Base-by-base conservation (phyloP, 2,113 vertebrate species). In the Poecile atricapillus region DNA sequence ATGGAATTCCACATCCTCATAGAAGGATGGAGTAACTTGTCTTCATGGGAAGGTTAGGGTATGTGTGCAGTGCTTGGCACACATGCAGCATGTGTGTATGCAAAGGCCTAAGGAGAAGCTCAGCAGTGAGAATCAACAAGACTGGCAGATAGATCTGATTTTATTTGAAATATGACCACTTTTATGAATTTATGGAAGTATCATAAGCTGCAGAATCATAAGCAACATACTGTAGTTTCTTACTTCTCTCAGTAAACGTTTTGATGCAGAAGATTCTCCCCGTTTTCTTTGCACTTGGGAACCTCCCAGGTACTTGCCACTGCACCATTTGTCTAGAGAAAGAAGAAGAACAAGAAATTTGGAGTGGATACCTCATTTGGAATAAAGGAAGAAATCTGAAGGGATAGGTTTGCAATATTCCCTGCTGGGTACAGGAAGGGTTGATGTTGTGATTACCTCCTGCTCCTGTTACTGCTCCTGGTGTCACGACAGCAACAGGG, bases 31-130 rank as follows among this genome's bases (percentile, higher is more conserved):
- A 73, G 13, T 79, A 30, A n/a, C 14, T 68, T 49, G 12, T 5
- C 33, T 55, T 50, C 6, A 1, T 7, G 46, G 17, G 35, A 70
- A 78, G 33, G 11, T 70, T 19, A 3, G 30, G 18, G 9, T 9
- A 14, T 27, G 9, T 22, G 8, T 1, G 2, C 37, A n/a, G 7
- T 75, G 13, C 41, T 83, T 52, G 41, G 25, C 13, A n/a, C 53
- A 56, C 1, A 4, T 35, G 31, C 31, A 68, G 15, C 2, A 1
- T 0, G 0, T 50, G 1, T 31, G 37, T 19, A 33, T 52, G 43
- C 15, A 75, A 35, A 44, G 30, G 24, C 12, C 27, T 56, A 27
- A 25, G 11, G 30, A 75, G 53, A 67, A 77, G 19, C 22, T 64
- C 39, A 39, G 47, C 39, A 39, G 23, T 55, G 35, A 75, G 21